Conservation (phyloP, 35 echinoderm and acorn worm genomes). For the Lytechinus variegatus region DNA sequence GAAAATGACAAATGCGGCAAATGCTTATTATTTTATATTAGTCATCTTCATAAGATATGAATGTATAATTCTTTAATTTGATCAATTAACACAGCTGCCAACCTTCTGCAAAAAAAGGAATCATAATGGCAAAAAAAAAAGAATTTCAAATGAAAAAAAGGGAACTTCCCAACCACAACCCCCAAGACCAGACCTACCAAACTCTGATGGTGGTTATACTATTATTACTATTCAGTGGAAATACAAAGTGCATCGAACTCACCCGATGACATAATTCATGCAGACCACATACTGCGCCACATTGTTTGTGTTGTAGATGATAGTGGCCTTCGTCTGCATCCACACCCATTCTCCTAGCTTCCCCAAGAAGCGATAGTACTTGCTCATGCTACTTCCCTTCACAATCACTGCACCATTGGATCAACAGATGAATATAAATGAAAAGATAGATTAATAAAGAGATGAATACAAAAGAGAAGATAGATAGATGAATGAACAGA, state of each 20-base stretch:
- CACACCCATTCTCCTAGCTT: slow-evolving; percentile 93
- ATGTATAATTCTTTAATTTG: background rate
- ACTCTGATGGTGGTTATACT: too few relatives aligned
- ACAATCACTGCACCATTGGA: slow-evolving; percentile 79
- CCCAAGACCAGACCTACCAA: too few relatives aligned
- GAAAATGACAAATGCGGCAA: background rate
- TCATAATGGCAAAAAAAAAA: too few relatives aligned
- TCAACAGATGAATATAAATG: slow-evolving; percentile 3
- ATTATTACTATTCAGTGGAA: too few relatives aligned
- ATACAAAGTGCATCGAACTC: slow-evolving; percentile 32
- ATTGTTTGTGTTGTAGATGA: slow-evolving; percentile 98
- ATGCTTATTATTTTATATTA: background rate
- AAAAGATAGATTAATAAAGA: background rate
- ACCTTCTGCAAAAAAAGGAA: too few relatives aligned
- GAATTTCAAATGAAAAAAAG: too few relatives aligned
- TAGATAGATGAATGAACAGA: too few relatives aligned
- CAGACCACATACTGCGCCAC: slow-evolving; percentile 98
- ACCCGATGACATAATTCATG: slow-evolving; percentile 99
- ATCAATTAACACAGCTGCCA: background rate
- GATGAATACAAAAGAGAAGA: too few relatives aligned
- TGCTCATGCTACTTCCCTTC: slow-evolving; percentile 95
- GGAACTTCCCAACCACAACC: too few relatives aligned
- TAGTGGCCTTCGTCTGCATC: slow-evolving; percentile 98
- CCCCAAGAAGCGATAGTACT: slow-evolving; percentile 97
- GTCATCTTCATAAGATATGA: background rate